Conservation (phyloP, 64 coral and sea anemone species). For the Montipora foliosa region DNA sequence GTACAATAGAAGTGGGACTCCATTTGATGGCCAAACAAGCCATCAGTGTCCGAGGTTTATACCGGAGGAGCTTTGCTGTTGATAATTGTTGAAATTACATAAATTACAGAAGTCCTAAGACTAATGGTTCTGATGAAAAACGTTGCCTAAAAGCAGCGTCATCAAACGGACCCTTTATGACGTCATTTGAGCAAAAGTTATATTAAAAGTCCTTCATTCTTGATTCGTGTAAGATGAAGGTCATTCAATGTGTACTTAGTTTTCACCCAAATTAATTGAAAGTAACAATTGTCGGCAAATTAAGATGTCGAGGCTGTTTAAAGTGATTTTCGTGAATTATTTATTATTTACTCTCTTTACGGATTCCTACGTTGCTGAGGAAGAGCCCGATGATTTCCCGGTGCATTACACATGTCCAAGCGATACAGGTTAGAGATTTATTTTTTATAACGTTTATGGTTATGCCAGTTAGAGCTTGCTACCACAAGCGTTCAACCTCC, state of each 20-base stretch:
- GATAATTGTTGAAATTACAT: background rate
- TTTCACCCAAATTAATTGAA: background rate
- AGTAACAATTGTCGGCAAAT: background rate
- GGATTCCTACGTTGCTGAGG: background rate
- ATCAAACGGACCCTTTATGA: constrained; percentile 3
- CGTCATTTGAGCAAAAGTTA: background rate
- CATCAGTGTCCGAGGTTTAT: no score
- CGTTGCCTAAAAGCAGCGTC: background rate
- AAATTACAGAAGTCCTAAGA: background rate
- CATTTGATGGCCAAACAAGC: no score
- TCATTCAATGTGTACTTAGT: background rate
- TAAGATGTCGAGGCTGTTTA: background rate
- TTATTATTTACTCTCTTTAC: background rate
- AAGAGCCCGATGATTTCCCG: background rate
- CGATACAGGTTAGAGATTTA: background rate
- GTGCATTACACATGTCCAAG: background rate
- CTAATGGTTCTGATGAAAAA: no score
- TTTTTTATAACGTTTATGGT: no score
- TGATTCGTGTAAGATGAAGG: background rate
- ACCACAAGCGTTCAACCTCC: no score
- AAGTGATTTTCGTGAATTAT: background rate
- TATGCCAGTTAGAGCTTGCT: no score
- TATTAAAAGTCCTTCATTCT: background rate
- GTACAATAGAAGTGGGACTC: no score
- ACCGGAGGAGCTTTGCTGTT: no score